A percentile compares a stretch with the other conserved stretches of the same genome.
Conservation (phyloP, 2,797 vertebrate species). For the Ptychobarbus kaznakovi region DNA sequence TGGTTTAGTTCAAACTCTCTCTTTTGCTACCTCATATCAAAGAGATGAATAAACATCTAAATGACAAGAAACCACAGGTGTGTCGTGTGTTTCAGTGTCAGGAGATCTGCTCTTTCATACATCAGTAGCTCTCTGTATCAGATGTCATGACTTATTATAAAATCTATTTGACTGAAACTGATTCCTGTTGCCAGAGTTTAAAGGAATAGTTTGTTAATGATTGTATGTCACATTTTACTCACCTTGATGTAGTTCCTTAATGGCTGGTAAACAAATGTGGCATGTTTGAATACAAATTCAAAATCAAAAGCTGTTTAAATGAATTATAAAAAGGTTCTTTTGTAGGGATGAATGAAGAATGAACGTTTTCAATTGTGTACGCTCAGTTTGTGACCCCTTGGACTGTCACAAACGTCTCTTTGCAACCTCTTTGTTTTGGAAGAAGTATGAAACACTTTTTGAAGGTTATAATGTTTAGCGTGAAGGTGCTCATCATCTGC, state of each 20-base stretch:
- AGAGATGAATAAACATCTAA: conserved; percentile 40
- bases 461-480: not conserved
- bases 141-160: conserved; percentile 7
- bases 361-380: not conserved
- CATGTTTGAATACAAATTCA: not conserved
- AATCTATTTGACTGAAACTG: not conserved
- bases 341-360: not conserved
- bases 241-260: not conserved
- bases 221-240: not conserved
- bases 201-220: not conserved
- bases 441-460: not conserved
- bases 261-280: not conserved
- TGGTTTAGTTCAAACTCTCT: conserved; percentile 39
- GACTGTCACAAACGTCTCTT: not conserved
- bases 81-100: conserved; percentile 37
- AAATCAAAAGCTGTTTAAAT: not conserved
- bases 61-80: conserved; percentile 28
- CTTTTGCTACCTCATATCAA: conserved; percentile 39
- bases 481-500: not conserved
- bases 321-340: not conserved
- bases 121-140: conserved; percentile 2
- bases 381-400: not conserved
- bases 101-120: conserved; percentile 27
- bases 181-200: not conserved
- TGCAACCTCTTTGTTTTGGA: not conserved